A percentile compares a stretch with the other conserved stretches of the same genome.
phyloP scores from a whole-genome alignment of 2,797 vertebrate genomes.

The Poecilia picta region DNA sequence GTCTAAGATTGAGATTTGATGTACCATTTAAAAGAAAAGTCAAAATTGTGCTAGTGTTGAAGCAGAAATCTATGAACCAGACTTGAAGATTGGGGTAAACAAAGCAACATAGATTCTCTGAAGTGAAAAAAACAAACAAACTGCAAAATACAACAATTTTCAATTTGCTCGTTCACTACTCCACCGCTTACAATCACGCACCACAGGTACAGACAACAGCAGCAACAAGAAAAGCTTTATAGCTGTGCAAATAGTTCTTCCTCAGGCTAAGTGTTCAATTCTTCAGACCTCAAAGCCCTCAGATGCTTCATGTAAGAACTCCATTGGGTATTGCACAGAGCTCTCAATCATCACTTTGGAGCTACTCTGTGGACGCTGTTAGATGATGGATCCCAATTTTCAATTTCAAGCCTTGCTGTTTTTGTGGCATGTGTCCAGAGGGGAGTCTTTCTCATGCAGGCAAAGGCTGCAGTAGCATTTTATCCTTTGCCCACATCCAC shows the following conservation, averaged over 20 bases:
- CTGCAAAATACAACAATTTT: slow-evolving; percentile 48
- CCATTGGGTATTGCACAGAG: slow-evolving; percentile 48
- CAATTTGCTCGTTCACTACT: slow-evolving; percentile 61
- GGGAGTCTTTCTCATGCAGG: slow-evolving; percentile 46
- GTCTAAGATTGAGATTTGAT: slow-evolving; percentile 40
- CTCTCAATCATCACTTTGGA: slow-evolving; percentile 67
- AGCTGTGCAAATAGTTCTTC: slow-evolving; percentile 42
- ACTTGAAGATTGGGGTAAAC: slow-evolving; percentile 43
- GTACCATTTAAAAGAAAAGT: slow-evolving; percentile 33
- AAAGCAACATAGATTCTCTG: slow-evolving; percentile 31
- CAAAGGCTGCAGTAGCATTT: slow-evolving; percentile 36
- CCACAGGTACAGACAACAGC: slow-evolving; percentile 51
- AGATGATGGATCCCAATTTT: slow-evolving; percentile 68
- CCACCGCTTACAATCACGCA: slow-evolving; percentile 36
- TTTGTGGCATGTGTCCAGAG: slow-evolving; percentile 55
- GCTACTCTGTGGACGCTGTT: slow-evolving; percentile 47
- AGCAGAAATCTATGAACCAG: slow-evolving; percentile 33
- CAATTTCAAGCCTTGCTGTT: slow-evolving; percentile 69
- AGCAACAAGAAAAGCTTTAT: slow-evolving; percentile 54
- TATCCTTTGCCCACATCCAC: slow-evolving; percentile 32
- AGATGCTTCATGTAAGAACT: slow-evolving; percentile 58
- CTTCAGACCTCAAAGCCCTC: slow-evolving; percentile 53
- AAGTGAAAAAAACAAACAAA: not conserved
- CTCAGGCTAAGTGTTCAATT: slow-evolving; percentile 39
- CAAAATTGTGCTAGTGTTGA: not conserved